Evolutionary conservation across 1,140 invertebrate species (phyloP).

Genomic region (Samia ricini): DNA sequence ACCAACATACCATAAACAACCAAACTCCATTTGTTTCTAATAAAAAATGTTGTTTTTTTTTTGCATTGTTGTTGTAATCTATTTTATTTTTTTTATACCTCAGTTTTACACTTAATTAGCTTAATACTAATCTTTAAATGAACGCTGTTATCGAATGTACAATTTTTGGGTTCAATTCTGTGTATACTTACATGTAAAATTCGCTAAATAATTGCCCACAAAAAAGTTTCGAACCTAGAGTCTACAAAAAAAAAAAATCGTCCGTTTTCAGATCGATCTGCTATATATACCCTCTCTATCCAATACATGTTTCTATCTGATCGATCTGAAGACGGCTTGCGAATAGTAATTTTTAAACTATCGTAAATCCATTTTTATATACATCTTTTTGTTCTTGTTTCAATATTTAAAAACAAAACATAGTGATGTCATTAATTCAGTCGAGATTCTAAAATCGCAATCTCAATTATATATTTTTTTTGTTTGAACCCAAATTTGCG

Average conservation of each 20-base stretch:
- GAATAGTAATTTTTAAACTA: background rate
- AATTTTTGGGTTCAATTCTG: slow-evolving; percentile 62
- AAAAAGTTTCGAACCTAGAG: slow-evolving; percentile 9
- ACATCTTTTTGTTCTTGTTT: slow-evolving; percentile 23
- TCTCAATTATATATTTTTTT: background rate
- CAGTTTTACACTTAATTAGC: slow-evolving; percentile 5
- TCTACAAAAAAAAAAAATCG: no score
- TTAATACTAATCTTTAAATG: slow-evolving; percentile 32
- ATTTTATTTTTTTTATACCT: slow-evolving; percentile 7
- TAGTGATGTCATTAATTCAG: no score
- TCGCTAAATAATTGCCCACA: slow-evolving; percentile 5
- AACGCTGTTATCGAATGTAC: slow-evolving; percentile 46
- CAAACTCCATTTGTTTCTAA: slow-evolving; percentile 11
- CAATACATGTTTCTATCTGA: background rate
- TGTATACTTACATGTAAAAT: slow-evolving; percentile 33
- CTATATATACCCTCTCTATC: no score
- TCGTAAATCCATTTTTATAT: background rate
- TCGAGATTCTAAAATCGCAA: slow-evolving; percentile 51
- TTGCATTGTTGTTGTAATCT: slow-evolving; percentile 29
- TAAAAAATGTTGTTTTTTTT: slow-evolving; percentile 11
- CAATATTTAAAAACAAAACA: no score
- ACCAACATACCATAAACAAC: background rate
- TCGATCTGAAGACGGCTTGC: background rate
- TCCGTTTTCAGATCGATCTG: background rate
- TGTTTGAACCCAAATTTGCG: slow-evolving; percentile 49